Percentiles rank a stretch among this genome's conserved stretches.
These are phyloP conservation scores for Aspidiotus rigidus DNA, from an alignment of 2,888 invertebrate genomes.

Conservation along the genomic window DNA sequence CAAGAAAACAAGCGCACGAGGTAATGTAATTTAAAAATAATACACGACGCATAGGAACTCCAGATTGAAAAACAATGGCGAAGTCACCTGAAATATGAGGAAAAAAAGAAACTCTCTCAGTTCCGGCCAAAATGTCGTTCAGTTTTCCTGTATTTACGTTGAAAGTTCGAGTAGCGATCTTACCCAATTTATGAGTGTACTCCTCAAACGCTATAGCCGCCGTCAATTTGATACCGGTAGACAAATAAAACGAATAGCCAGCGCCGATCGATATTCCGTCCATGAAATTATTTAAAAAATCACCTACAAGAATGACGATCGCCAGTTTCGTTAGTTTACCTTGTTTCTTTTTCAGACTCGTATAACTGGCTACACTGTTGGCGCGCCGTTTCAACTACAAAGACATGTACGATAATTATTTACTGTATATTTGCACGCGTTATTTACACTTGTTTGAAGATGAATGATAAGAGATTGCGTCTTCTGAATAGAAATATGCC, in stretches of 20 bases:
- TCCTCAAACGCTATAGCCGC: constrained; percentile 73
- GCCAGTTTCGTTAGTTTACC: constrained; percentile 51
- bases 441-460: too few relatives aligned
- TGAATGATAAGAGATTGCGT: too few relatives aligned
- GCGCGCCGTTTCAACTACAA: too few relatives aligned
- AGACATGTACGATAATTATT: too few relatives aligned
- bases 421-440: too few relatives aligned
- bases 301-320: constrained; percentile 70
- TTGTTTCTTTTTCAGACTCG: constrained; percentile 7
- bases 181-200: constrained; percentile 66
- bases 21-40: constrained; percentile 64
- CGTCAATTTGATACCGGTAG: constrained; percentile 66
- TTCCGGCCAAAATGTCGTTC: too few relatives aligned
- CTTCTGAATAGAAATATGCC: too few relatives aligned
- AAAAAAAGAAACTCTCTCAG: too few relatives aligned
- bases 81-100: constrained; percentile 53
- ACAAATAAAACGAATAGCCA: constrained; percentile 62
- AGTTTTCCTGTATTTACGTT: too few relatives aligned
- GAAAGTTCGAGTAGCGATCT: constrained; percentile 28
- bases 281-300: constrained; percentile 68
- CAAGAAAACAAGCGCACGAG: constrained; percentile 65
- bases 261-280: constrained; percentile 74
- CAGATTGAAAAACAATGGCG: constrained; percentile 65
- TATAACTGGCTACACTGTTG: constrained; percentile 12
- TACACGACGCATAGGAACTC: constrained; percentile 62